Percentiles rank a stretch among this genome's conserved stretches.
These are phyloP conservation scores for Takifugu ocellatus DNA, from an alignment of 2,797 vertebrate genomes.

Conservation along the genomic window DNA sequence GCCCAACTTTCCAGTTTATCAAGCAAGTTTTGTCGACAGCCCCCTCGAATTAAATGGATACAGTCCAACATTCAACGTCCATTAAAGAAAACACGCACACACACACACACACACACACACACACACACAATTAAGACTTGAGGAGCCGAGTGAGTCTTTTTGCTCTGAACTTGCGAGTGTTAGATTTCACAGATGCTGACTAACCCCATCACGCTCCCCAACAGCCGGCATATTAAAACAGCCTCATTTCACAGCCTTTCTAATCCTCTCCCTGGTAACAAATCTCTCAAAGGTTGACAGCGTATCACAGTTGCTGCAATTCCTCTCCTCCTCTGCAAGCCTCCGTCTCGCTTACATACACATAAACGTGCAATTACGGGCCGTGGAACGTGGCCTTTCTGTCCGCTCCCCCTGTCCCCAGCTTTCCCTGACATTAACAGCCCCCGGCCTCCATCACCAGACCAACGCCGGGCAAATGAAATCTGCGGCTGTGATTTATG, in stretches of 20 bases:
- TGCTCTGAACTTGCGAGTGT: conserved; percentile 41
- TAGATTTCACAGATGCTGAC: conserved; percentile 50
- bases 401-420: conserved; percentile 24
- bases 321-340: conserved; percentile 26
- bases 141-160: conserved; percentile 37
- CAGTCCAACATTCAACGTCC: too few species aligned
- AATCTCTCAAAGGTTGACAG: conserved; percentile 67
- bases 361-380: conserved; percentile 39
- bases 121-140: conserved; percentile 31
- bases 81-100: conserved; percentile 27
- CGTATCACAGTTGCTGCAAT: conserved; percentile 45
- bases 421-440: conserved; percentile 57
- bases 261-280: conserved; percentile 68
- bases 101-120: neutral
- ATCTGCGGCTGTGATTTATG: conserved; percentile 71
- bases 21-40: too few species aligned
- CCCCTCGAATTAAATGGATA: too few species aligned
- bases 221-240: conserved; percentile 64
- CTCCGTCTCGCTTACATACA: conserved; percentile 35
- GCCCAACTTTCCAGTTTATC: too few species aligned
- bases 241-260: conserved; percentile 57
- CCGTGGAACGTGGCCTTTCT: conserved; percentile 31
- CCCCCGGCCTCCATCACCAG: conserved; percentile 56
- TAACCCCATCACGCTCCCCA: conserved; percentile 47
- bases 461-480: conserved; percentile 57